A percentile compares a stretch with the other conserved stretches of the same genome.
Evolutionary conservation across 2,888 invertebrate species (phyloP).

Genomic region (Tenthredo notha): DNA sequence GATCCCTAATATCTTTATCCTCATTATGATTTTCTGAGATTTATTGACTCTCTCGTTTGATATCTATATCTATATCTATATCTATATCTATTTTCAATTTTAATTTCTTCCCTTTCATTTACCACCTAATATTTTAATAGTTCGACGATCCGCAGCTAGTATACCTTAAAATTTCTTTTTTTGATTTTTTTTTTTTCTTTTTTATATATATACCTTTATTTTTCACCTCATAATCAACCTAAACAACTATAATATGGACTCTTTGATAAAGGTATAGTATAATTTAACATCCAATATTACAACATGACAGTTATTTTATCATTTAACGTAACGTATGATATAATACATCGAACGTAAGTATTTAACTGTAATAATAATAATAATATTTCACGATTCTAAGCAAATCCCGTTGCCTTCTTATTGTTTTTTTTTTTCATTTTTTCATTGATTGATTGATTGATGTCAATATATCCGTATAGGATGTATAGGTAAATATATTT

Average conservation of each 20-base stretch:
- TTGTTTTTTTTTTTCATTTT: background rate
- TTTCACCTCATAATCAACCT: background rate
- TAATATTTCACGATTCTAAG: background rate
- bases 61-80: background rate
- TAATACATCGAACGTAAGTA: slow-evolving; percentile 7
- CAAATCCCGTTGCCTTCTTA: slow-evolving; percentile 17
- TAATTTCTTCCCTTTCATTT: background rate
- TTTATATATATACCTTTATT: background rate
- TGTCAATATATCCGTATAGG: background rate
- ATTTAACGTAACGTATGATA: background rate
- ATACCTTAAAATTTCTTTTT: background rate
- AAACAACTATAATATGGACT: background rate
- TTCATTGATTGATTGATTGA: background rate
- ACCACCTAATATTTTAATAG: background rate
- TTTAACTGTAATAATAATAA: background rate
- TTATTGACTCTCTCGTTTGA: slow-evolving; percentile 39
- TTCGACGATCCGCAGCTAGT: background rate
- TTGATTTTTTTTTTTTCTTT: background rate
- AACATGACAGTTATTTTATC: background rate
- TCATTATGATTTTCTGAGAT: slow-evolving; percentile 34
- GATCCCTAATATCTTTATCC: background rate
- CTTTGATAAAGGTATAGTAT: background rate
- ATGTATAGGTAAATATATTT: slow-evolving; percentile 28
- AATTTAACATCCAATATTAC: background rate
- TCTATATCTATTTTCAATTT: background rate